Conservation (phyloP, 2,113 vertebrate genomes). For the Laticauda colubrina region DNA sequence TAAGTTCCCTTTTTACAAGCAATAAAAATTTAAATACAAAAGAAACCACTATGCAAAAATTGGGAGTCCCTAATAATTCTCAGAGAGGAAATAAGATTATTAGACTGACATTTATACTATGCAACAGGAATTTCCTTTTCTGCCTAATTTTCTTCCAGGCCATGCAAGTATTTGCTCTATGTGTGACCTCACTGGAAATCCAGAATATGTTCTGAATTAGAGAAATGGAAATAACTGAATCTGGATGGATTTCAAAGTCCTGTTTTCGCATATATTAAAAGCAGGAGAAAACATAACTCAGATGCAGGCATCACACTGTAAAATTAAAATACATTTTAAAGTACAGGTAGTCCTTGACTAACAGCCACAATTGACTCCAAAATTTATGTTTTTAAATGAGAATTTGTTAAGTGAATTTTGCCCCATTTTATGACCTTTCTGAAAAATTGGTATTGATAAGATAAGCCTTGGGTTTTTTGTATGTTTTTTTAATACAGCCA, state of each 20-base stretch:
- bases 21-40: constrained; percentile 11
- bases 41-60: constrained; percentile 14
- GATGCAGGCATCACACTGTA: neutral
- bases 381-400: neutral
- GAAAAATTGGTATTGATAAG: too few species aligned
- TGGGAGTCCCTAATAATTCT: constrained; percentile 4
- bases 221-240: constrained; percentile 13
- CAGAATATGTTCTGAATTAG: constrained; percentile 8
- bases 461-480: too few species aligned
- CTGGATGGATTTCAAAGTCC: neutral
- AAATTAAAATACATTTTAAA: neutral
- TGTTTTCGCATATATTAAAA: neutral
- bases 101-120: neutral
- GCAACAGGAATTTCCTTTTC: constrained; percentile 24
- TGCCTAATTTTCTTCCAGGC: constrained; percentile 9
- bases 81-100: constrained; percentile 25
- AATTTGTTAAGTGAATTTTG: neutral
- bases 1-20: constrained; percentile 22
- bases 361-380: neutral
- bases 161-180: neutral
- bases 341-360: neutral
- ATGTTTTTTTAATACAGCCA: too few species aligned
- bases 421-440: neutral
- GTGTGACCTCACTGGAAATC: constrained; percentile 22
- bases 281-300: neutral